phyloP scores from a whole-genome alignment of 2,113 vertebrate genomes.

The Alethe diademata region DNA sequence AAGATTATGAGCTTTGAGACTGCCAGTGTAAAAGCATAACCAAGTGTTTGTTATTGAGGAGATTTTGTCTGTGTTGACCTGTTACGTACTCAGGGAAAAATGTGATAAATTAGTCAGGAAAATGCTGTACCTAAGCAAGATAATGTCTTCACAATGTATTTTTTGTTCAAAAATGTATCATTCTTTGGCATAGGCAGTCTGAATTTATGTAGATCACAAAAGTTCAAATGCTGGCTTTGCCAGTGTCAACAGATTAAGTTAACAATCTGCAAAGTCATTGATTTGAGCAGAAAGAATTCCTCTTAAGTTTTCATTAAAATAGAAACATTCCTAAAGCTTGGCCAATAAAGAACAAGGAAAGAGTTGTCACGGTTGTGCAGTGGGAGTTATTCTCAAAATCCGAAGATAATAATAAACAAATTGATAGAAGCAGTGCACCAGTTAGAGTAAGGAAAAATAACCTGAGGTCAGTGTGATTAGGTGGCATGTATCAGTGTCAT shows the following conservation, averaged over 20 bases:
- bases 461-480: neutral
- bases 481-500: neutral
- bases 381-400: neutral
- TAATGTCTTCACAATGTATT: neutral
- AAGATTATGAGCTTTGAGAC: neutral
- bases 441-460: neutral
- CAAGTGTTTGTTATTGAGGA: neutral
- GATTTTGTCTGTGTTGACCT: neutral
- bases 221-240: neutral
- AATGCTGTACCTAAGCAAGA: neutral
- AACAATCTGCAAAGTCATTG: neutral
- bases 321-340: neutral
- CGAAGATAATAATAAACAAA: neutral
- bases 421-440: neutral
- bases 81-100: neutral
- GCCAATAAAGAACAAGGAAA: neutral
- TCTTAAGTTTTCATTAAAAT: neutral
- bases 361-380: neutral
- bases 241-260: neutral
- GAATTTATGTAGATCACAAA: neutral
- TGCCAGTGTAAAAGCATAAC: neutral
- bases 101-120: neutral
- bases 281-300: neutral
- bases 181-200: neutral
- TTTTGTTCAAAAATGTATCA: neutral